Evolutionary conservation across 2,113 vertebrate species (phyloP), one percentile per base, ranked within the genome.

Genomic region (Centropristis striata): DNA sequence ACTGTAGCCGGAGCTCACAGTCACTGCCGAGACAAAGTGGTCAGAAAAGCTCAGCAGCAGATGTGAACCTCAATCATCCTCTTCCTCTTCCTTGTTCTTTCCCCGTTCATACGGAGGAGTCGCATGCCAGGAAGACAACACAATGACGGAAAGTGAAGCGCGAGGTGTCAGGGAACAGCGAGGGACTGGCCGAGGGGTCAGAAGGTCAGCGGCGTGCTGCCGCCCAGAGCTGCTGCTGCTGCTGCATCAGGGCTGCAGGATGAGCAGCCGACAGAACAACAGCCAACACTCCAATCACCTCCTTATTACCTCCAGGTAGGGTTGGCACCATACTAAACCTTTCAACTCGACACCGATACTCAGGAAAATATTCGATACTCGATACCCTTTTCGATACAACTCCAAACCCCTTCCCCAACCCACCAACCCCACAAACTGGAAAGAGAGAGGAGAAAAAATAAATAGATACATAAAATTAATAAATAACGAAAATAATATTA

Each of bases 31-130:
- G 93, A 94, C 94, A 90, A 81, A 93, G 90, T 83, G 92, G 90
- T 94, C 93, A 79, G 72, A 82, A 93, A 92, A 95, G 95, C 89
- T 82, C 88, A 70, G 85, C 93, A 92, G 84, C 94, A 97, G 94
- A 96, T 95, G 95, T 75, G 58, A 23, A 14, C 44, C 83, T 75
- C 21, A 76, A 81, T 77, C 55, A 80, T 86, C 80, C 88, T 94
- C 36, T 92, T 90, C 88, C 90, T 85, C 85, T 80, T 46, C 63
- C 68, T 65, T 69, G 60, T 72, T 68, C 78, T 86, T 73, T 71
- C 32, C 75, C 39, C 39, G 55, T 67, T 85, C 67, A 83, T 83
- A 92, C 84, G 58, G 50, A 87, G 75, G 72, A 84, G 78, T 66
- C 71, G 49, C 84, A 78, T 81, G 79, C 84, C 92, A 94, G 93